A percentile compares a stretch with the other conserved stretches of the same genome.
phyloP scores from a whole-genome alignment of 2,888 invertebrate species.

The Drosophila aldrichi region DNA sequence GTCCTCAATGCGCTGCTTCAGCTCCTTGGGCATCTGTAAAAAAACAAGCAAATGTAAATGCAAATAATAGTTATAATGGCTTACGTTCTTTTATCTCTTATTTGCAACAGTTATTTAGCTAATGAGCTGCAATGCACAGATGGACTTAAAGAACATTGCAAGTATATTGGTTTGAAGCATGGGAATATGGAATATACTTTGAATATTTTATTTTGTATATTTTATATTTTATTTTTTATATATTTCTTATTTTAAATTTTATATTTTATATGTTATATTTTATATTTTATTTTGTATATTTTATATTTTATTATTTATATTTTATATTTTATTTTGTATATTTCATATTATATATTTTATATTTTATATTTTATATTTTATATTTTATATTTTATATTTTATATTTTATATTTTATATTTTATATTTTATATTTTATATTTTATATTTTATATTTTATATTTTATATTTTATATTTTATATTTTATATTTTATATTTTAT shows the following conservation, averaged over 20 bases:
- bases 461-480: too few species aligned
- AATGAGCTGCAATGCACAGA: not conserved
- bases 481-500: too few species aligned
- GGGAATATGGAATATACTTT: not conserved
- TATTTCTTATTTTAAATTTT: too few species aligned
- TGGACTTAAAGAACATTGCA: too few species aligned
- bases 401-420: too few species aligned
- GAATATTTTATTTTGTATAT: not conserved
- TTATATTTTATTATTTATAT: too few species aligned
- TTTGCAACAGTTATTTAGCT: conserved; percentile 5
- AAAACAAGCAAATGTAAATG: conserved; percentile 19
- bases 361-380: not conserved
- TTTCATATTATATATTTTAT: not conserved
- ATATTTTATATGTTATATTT: too few species aligned
- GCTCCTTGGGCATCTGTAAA: conserved; percentile 92
- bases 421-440: too few species aligned
- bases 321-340: too few species aligned
- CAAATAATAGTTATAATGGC: conserved; percentile 33
- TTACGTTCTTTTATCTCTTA: not conserved
- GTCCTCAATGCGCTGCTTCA: conserved; percentile 98
- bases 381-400: not conserved
- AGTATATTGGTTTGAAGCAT: not conserved
- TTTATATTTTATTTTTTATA: too few species aligned
- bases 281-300: too few species aligned
- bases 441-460: too few species aligned